These are phyloP conservation scores for Ischnus inquisitorius DNA, from an alignment of 2,888 invertebrate genomes.

Conservation along the genomic window DNA sequence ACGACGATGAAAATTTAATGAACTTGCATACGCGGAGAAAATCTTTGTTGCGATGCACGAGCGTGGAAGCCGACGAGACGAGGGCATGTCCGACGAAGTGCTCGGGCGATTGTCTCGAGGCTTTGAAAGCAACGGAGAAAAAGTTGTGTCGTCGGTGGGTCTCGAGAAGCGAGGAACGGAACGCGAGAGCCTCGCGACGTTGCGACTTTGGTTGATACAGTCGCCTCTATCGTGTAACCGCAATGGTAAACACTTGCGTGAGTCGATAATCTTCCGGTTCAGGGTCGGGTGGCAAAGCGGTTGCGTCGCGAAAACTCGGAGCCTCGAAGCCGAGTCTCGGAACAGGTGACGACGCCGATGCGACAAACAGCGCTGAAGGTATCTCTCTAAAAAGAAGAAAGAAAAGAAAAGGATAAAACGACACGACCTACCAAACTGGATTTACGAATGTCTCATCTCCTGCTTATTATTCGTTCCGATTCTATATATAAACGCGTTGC, in stretches of 20 bases:
- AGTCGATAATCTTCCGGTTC: conserved; percentile 62
- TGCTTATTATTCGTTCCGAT: neutral
- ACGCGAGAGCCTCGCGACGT: neutral
- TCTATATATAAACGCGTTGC: neutral
- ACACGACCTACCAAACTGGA: neutral
- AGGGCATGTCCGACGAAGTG: too few relatives aligned
- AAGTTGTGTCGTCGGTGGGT: too few relatives aligned
- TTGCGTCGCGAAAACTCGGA: conserved; percentile 24
- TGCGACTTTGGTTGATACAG: neutral
- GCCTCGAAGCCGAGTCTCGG: neutral
- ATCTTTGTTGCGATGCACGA: too few relatives aligned
- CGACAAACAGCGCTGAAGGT: neutral
- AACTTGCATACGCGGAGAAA: too few relatives aligned
- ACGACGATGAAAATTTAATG: neutral
- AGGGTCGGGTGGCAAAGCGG: conserved; percentile 37
- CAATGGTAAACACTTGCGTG: conserved; percentile 54
- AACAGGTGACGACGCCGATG: neutral
- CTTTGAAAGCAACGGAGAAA: too few relatives aligned
- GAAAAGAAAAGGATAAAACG: neutral
- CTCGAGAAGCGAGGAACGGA: too few relatives aligned
- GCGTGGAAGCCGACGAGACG: too few relatives aligned
- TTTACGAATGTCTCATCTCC: neutral
- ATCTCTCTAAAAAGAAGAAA: too few relatives aligned
- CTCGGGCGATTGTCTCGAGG: too few relatives aligned
- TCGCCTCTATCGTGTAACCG: conserved; percentile 19